Evolutionary conservation across 2,888 invertebrate species (phyloP), one percentile per base, ranked within the genome.

Genomic region (Dynastes tityus): DNA sequence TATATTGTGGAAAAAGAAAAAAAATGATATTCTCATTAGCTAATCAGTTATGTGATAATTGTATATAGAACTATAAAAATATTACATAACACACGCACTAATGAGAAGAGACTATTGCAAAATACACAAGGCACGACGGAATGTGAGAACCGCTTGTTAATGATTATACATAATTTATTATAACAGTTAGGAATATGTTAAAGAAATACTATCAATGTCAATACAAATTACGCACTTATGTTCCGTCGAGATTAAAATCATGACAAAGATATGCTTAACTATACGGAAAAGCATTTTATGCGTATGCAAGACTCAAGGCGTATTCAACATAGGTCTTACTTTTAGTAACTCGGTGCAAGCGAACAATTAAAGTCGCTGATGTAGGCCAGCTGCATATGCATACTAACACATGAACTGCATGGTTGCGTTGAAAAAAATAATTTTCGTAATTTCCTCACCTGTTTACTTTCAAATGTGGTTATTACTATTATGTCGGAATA

Each of bases 371-470:
- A 58, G 2, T 71, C 13, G 11, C 55, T 2, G 55, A 71, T 71
- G 55, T 71, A 58, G 71, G 71, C n/a, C 71, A 71, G 58, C 32
- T 71, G 58, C 32, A 67, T 67, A 67, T 40, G 5, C 45, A 9
- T 29, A 32, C 64, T 6, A 16, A 22, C 16, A 16, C 27, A 37
- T 29, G 37, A 71, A 68, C 5, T 68, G 65, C 65, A 67, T 40
- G 22, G 8, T 22, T 22, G 16, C 2, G 16, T 22, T 13, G 6
- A 32, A 58, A 73, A 73, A 55, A 37, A 8, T 58, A 6, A 37
- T 73, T 73, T 73, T 73, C 71, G 71, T 73, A 73, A 58, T 73
- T 73, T 73, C 71, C 71, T 73, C 40, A 29, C 58, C 29, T 58
- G 55, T 27, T 16, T 58, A 73, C 71, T 73, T 73, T 73, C 58